phyloP scores from a whole-genome alignment of 1,140 invertebrate species.

The Nasonia giraulti region DNA sequence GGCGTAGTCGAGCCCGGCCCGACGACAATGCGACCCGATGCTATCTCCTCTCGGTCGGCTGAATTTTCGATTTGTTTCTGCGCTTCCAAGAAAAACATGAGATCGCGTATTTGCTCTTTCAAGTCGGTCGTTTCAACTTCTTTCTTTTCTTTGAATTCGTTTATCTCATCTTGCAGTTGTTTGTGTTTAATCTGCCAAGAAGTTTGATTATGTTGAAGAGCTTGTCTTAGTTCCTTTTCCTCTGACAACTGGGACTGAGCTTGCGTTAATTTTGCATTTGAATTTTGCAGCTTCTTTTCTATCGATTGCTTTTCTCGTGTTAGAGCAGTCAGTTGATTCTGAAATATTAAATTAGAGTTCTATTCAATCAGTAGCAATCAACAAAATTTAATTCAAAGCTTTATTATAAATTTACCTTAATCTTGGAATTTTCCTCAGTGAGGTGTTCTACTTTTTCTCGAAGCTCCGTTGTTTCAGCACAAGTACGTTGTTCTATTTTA shows the following conservation, averaged over 20 bases:
- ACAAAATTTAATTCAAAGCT: slow-evolving; percentile 13
- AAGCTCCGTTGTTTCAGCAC: slow-evolving; percentile 74
- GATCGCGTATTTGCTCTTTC: slow-evolving; percentile 92
- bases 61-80: slow-evolving; percentile 81
- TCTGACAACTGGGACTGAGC: slow-evolving; percentile 82
- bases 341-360: slow-evolving; percentile 50
- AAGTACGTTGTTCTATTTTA: slow-evolving; percentile 76
- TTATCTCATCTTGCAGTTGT: slow-evolving; percentile 79
- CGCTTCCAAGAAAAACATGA: slow-evolving; percentile 97
- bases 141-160: slow-evolving; percentile 75
- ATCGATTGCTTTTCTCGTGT: slow-evolving; percentile 80
- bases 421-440: slow-evolving; percentile 66
- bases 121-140: slow-evolving; percentile 87
- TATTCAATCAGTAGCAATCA: not conserved
- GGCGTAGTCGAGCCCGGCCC: slow-evolving; percentile 59
- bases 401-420: slow-evolving; percentile 63
- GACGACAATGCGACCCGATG: slow-evolving; percentile 82
- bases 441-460: slow-evolving; percentile 73
- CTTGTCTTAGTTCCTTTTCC: slow-evolving; percentile 85
- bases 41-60: slow-evolving; percentile 80
- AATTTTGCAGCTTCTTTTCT: slow-evolving; percentile 80
- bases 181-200: slow-evolving; percentile 83
- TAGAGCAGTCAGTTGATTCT: slow-evolving; percentile 71
- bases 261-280: slow-evolving; percentile 76
- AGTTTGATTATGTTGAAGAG: slow-evolving; percentile 85